phyloP scores from a whole-genome alignment of 2,888 invertebrate species.

The Pollenia griseotomentosa region DNA sequence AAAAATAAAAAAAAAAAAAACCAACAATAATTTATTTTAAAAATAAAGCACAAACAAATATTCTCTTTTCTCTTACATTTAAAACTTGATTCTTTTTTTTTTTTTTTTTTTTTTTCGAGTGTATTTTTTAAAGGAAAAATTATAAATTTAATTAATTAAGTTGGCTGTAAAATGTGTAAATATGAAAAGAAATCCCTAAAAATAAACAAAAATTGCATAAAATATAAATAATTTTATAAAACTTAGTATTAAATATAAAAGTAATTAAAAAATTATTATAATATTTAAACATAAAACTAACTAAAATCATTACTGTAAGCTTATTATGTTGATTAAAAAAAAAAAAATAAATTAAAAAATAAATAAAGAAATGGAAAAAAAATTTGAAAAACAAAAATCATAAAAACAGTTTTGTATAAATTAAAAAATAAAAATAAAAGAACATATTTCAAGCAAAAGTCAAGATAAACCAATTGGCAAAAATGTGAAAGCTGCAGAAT shows the following conservation, averaged over 20 bases:
- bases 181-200: conserved; percentile 45
- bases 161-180: conserved; percentile 73
- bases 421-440: conserved; percentile 32
- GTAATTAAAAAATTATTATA: conserved; percentile 48
- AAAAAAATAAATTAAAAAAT: conserved; percentile 52
- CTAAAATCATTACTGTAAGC: conserved; percentile 46
- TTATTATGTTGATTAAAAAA: conserved; percentile 44
- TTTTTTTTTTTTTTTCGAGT: conserved; percentile 37
- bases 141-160: conserved; percentile 49
- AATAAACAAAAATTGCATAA: conserved; percentile 13
- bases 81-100: background rate
- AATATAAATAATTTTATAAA: conserved; percentile 66
- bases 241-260: conserved; percentile 66
- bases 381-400: conserved; percentile 18
- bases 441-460: conserved; percentile 21
- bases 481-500: conserved; percentile 27
- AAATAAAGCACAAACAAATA: conserved; percentile 64
- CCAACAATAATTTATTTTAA: conserved; percentile 65
- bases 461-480: conserved; percentile 1
- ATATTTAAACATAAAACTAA: conserved; percentile 58
- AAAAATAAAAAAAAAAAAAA: conserved; percentile 53
- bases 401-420: conserved; percentile 57
- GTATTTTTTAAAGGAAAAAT: conserved; percentile 8
- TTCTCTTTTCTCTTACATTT: conserved; percentile 5
- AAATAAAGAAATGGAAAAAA: conserved; percentile 58